phyloP scores from a whole-genome alignment of 2,888 invertebrate genomes.

The Ectemnius continuus region DNA sequence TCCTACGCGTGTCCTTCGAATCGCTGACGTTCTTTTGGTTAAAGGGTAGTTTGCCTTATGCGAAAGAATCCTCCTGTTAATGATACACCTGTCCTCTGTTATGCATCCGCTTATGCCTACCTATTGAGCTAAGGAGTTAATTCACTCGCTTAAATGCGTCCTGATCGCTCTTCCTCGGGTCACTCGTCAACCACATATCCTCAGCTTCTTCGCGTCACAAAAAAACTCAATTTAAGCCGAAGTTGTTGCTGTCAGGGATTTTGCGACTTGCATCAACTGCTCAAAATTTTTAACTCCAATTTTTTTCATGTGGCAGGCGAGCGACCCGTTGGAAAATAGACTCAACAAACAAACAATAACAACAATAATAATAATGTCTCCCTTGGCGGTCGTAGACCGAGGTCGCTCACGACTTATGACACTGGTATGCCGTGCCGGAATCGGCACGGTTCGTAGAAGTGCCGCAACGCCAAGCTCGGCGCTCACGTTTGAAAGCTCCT shows the following conservation, averaged over 20 bases:
- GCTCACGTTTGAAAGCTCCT: neutral
- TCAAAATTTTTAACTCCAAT: neutral
- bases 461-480: neutral
- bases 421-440: slow-evolving; percentile 41
- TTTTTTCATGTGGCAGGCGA: slow-evolving; percentile 68
- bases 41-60: slow-evolving; percentile 43
- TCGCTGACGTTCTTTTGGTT: slow-evolving; percentile 58
- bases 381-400: slow-evolving; percentile 37
- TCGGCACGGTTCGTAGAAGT: slow-evolving; percentile 17
- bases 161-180: slow-evolving; percentile 61
- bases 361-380: slow-evolving; percentile 71
- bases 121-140: slow-evolving; percentile 61
- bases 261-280: too few species aligned
- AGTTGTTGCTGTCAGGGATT: neutral
- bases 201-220: slow-evolving; percentile 62
- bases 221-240: slow-evolving; percentile 17
- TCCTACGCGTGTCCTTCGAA: slow-evolving; percentile 21
- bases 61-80: slow-evolving; percentile 55
- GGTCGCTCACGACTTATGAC: slow-evolving; percentile 58
- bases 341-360: slow-evolving; percentile 74
- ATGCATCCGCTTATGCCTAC: slow-evolving; percentile 57
- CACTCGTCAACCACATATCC: slow-evolving; percentile 67
- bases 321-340: slow-evolving; percentile 65
- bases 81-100: slow-evolving; percentile 64
- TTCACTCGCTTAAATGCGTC: slow-evolving; percentile 54